These are phyloP conservation scores for Delphinus delphis DNA, from an alignment of 2,113 vertebrate genomes.

Conservation along the genomic window DNA sequence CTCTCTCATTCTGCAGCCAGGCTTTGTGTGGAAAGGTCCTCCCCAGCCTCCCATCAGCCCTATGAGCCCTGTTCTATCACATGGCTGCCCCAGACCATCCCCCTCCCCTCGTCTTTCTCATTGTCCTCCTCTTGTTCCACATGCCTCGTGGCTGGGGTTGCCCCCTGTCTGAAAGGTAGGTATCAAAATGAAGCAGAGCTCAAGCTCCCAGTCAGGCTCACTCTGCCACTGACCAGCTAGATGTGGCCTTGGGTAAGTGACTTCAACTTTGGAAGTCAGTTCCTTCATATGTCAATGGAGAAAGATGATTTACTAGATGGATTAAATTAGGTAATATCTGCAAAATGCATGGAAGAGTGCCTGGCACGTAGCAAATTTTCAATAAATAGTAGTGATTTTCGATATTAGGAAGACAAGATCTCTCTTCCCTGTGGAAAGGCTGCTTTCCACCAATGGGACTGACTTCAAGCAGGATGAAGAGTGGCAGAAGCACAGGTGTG, in stretches of 20 bases:
- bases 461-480: not conserved
- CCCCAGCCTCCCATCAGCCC: not conserved
- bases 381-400: not conserved
- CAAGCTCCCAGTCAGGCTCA: not conserved
- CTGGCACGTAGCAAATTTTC: not conserved
- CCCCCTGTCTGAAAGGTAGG: not conserved
- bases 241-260: not conserved
- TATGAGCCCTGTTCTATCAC: not conserved
- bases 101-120: accelerated
- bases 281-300: not conserved
- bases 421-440: not conserved
- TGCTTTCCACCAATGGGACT: not conserved
- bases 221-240: not conserved
- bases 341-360: not conserved
- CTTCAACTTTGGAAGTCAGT: not conserved
- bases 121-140: not conserved
- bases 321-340: not conserved
- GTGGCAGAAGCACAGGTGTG: not conserved
- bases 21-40: not conserved
- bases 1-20: not conserved
- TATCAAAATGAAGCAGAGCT: not conserved
- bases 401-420: not conserved
- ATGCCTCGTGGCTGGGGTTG: not conserved
- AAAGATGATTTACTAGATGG: not conserved
- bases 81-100: too few relatives aligned